Base-by-base conservation (phyloP, 2,888 invertebrate species). In the Sturmia bella region DNA sequence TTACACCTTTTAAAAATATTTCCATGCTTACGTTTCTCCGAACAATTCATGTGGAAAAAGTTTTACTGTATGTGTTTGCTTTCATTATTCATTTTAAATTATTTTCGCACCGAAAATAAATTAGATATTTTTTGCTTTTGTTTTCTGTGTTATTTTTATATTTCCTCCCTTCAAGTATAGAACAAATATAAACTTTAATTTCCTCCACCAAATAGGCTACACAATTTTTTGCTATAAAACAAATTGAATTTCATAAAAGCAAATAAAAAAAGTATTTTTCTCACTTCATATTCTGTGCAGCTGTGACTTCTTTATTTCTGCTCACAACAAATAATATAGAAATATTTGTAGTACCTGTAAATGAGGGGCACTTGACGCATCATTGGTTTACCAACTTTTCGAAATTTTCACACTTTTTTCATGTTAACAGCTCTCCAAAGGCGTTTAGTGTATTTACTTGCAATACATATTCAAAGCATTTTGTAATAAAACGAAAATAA, bases 141-240 rank as follows among this genome's bases (percentile, higher is more conserved):
- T 9, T 32, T 54, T 27, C 6, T 13, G 27, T 41, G 27, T 41
- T 69, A 56, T 52, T 39, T 72, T 41, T 11, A 63, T 3, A 52
- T 61, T 56, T 37, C 19, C 56, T 57, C 17, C 59, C 66, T 19
- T 24, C 37, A 72, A 54, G 6, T 79, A 37, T 15, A 43, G 57
- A 72, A 37, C 50, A 73, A 21, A 43, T 39, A 45, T 41, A 50
- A 11, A 50, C 50, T 75, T 80, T 75, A 75, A 80, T 80, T 80
- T 80, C 75, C 74, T 63, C 50, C 48, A 52, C 75, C 19, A 75
- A 80, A 80, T 80, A 63, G 69, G 57, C 74, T 57, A 70, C 41
- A 63, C 37, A 43, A 68, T 39, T 24, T 37, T 61, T 54, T 54
- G 43, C 52, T 56, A 63, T 45, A 24, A 54, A 79, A 73, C 61